Evolutionary conservation across 1,140 invertebrate species (phyloP), one percentile per base, ranked within the genome.

Genomic region (Papilio aristodemus): DNA sequence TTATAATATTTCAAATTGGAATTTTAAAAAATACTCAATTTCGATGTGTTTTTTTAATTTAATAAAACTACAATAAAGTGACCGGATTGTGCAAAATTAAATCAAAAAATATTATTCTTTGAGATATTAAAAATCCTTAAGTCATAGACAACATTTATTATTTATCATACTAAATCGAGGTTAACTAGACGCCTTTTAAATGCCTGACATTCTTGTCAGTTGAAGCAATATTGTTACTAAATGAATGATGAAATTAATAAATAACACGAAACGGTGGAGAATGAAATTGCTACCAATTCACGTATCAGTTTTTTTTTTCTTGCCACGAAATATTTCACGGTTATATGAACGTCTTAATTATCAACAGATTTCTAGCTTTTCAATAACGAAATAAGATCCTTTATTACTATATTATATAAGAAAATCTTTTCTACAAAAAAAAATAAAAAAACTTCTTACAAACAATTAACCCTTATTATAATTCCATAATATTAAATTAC

Each of bases 101-200:
- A 54, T 54, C 6, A 11, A 22, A 54, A 54, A 54, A 50, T 17
- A 19, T 22, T 54, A 54, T 54, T 22, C 7, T 25, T 54, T 54
- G 14, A 17, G 43, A 19, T 46, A 54, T 22, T 22, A 54, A 54
- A 54, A 54, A 43, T 43, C n/a, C 39, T 41, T 4, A 17, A 54
- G 68, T 37, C 46, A 50, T 69, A 77, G 68, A 70, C 78, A 73
- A 76, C 78, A 68, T 78, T 76, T 77, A 75, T 78, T 78, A 77
- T 78, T 76, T 64, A 75, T 75, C 71, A 70, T 73, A 80, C 73
- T 60, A 9, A 38, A 74, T 38, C 81, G 78, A 84, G 80, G 81
- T 79, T 50, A 84, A 77, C 81, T 43, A 67, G 43, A 46, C 62
- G 62, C 22, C 41, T 66, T 66, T 46, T 66, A 66, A 66, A 66